Percentiles rank a stretch among this genome's conserved stretches.
phyloP scores from a whole-genome alignment of 2,113 vertebrate species.

The Vulpes vulpes region DNA sequence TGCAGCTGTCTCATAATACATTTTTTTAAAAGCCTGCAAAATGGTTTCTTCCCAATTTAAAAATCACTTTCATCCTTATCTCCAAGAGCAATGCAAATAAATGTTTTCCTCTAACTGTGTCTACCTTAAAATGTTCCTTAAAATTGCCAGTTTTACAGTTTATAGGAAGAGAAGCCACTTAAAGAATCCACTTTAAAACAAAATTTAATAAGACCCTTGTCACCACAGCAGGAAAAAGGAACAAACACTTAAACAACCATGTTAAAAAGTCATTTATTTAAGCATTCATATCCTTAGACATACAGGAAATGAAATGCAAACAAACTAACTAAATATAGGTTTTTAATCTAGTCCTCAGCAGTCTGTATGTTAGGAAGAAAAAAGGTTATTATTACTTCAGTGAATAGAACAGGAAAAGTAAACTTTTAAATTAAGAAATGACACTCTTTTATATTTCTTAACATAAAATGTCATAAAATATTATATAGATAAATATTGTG shows the following conservation, averaged over 20 bases:
- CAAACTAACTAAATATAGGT: constrained; percentile 84
- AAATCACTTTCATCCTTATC: constrained; percentile 56
- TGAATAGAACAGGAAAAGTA: background rate
- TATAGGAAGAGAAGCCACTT: constrained; percentile 80
- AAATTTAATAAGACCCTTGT: constrained; percentile 85
- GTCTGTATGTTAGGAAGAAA: constrained; percentile 61
- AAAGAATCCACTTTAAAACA: constrained; percentile 79
- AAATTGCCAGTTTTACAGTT: constrained; percentile 70
- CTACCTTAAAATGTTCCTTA: constrained; percentile 71
- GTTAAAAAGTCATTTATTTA: constrained; percentile 85
- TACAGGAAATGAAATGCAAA: constrained; percentile 85
- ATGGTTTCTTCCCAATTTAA: constrained; percentile 44
- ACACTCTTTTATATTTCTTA: constrained; percentile 8
- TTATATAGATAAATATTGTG: background rate
- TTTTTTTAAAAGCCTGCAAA: constrained; percentile 22
- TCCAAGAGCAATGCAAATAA: constrained; percentile 32
- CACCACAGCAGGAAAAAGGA: constrained; percentile 82
- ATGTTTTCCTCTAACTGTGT: background rate
- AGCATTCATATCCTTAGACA: constrained; percentile 82
- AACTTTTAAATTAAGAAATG: constrained; percentile 21
- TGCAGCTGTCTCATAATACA: background rate
- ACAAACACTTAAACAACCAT: constrained; percentile 79
- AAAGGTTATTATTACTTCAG: constrained; percentile 44
- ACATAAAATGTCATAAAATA: background rate
- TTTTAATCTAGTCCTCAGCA: constrained; percentile 82